Evolutionary conservation across 2,113 vertebrate species (phyloP).

Genomic region (Perognathus longimembris): DNA sequence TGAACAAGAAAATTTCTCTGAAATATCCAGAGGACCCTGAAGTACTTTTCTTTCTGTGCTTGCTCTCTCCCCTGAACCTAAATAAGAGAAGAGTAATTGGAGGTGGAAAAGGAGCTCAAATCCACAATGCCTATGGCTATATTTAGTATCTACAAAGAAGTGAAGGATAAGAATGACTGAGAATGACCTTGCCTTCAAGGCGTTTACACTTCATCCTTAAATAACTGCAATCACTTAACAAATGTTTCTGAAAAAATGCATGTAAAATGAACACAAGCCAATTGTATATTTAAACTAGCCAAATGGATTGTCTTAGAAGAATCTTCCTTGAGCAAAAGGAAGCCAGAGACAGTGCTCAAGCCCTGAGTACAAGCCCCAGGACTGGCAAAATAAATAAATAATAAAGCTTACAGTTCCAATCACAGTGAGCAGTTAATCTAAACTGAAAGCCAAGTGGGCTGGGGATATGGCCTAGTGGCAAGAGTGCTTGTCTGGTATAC

Average conservation of each 20-base stretch:
- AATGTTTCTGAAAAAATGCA: slow-evolving; percentile 25
- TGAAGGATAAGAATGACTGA: background rate
- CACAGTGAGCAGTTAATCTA: background rate
- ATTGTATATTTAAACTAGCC: slow-evolving; percentile 21
- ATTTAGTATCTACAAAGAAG: background rate
- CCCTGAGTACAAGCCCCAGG: no score
- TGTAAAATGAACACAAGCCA: slow-evolving; percentile 4
- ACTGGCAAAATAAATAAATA: no score
- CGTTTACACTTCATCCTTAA: slow-evolving; percentile 25
- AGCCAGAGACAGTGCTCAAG: no score
- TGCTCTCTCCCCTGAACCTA: slow-evolving; percentile 41
- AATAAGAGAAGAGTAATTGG: slow-evolving; percentile 24
- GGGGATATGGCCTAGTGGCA: no score
- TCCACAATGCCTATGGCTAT: background rate
- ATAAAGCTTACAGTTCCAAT: slow-evolving; percentile 43
- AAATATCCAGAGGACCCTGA: slow-evolving; percentile 33
- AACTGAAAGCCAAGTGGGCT: slow-evolving; percentile 22
- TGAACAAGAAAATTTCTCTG: slow-evolving; percentile 86
- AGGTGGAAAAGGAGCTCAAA: slow-evolving; percentile 16
- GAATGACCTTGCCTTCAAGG: background rate
- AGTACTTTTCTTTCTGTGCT: slow-evolving; percentile 62
- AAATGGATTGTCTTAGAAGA: background rate
- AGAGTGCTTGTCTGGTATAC: no score
- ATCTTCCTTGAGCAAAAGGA: no score
- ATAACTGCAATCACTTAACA: slow-evolving; percentile 1